These are phyloP conservation scores for Andrena trimmerana DNA, from an alignment of 2,888 invertebrate species.

Conservation along the genomic window DNA sequence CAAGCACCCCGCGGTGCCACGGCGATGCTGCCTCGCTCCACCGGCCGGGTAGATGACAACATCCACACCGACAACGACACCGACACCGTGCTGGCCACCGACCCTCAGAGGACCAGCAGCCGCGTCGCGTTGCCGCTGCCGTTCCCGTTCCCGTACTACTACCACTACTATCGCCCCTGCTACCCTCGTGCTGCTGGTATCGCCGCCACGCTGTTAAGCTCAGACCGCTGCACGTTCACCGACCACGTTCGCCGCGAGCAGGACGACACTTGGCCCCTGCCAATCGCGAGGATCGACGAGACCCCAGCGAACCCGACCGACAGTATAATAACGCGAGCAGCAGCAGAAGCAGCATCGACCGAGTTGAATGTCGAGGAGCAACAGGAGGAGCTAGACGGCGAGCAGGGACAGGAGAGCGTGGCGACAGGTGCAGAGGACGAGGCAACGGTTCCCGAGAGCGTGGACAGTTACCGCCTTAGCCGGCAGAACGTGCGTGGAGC, in stretches of 20 bases:
- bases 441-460: slow-evolving; percentile 39
- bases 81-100: slow-evolving; percentile 57
- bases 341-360: slow-evolving; percentile 23
- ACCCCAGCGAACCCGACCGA: background rate
- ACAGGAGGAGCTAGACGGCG: slow-evolving; percentile 43
- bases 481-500: slow-evolving; percentile 47
- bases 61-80: slow-evolving; percentile 41
- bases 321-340: background rate
- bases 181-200: slow-evolving; percentile 50
- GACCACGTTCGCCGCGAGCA: slow-evolving; percentile 32
- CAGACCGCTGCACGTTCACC: slow-evolving; percentile 41
- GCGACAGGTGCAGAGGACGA: slow-evolving; percentile 19
- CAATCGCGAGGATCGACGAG: slow-evolving; percentile 21
- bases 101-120: slow-evolving; percentile 59
- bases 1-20: slow-evolving; percentile 43
- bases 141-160: slow-evolving; percentile 37
- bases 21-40: slow-evolving; percentile 66
- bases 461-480: slow-evolving; percentile 53
- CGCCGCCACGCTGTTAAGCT: slow-evolving; percentile 44
- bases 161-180: slow-evolving; percentile 38
- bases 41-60: slow-evolving; percentile 61
- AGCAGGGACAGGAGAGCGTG: slow-evolving; percentile 29
- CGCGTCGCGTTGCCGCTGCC: slow-evolving; percentile 57
- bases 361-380: slow-evolving; percentile 25
- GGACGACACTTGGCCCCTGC: slow-evolving; percentile 32